Percentiles rank a stretch among this genome's conserved stretches.
These are phyloP conservation scores for Holacanthella duospinosa DNA, from an alignment of 2,888 invertebrate species.

Conservation along the genomic window DNA sequence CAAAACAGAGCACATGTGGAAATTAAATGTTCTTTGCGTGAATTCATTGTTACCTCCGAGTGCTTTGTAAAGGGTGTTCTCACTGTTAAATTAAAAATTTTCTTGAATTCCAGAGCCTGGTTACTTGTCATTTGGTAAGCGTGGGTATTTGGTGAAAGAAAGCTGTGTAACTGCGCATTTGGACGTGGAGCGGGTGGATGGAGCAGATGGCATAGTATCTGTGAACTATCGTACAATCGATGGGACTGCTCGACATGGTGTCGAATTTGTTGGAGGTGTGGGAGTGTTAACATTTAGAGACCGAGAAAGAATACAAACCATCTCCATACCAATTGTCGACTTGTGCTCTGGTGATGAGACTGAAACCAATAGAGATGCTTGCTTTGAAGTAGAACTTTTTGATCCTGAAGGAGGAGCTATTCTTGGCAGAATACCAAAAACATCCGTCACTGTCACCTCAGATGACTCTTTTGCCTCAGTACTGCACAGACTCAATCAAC, in stretches of 20 bases:
- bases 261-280: conserved; percentile 48
- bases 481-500: conserved; percentile 46
- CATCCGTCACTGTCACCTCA: conserved; percentile 48
- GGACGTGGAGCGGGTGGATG: conserved; percentile 46
- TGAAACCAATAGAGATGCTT: conserved; percentile 51
- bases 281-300: conserved; percentile 45
- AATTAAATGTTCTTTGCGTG: no score
- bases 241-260: conserved; percentile 47
- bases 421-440: conserved; percentile 43
- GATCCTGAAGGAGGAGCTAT: conserved; percentile 45
- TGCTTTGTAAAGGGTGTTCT: no score
- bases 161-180: conserved; percentile 46
- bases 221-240: conserved; percentile 50
- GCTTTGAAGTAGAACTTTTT: conserved; percentile 48
- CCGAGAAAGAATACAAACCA: conserved; percentile 44
- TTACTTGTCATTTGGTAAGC: conserved; percentile 47
- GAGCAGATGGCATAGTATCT: conserved; percentile 48
- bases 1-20: no score
- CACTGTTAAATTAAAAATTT: conserved; percentile 8
- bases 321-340: conserved; percentile 49
- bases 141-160: conserved; percentile 49
- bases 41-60: no score
- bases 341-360: no score
- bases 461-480: conserved; percentile 50
- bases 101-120: conserved; percentile 46